Evolutionary conservation across 2,113 vertebrate genomes (phyloP).

Genomic region (Gymnobelideus leadbeateri): DNA sequence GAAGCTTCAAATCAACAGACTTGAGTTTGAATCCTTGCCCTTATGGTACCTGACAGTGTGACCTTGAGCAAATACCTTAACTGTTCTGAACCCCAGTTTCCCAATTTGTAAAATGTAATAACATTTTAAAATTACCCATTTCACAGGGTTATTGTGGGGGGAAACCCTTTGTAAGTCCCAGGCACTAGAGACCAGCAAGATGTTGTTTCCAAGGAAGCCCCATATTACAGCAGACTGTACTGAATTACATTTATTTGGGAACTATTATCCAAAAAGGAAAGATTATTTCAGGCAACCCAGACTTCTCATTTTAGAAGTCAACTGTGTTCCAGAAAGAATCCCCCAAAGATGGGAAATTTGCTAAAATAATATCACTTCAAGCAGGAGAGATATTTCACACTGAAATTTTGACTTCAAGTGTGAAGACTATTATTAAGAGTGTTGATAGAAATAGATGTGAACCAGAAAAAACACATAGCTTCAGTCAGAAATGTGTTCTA

Average conservation of each 20-base stretch:
- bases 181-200: not conserved
- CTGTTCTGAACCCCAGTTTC: not conserved
- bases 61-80: not conserved
- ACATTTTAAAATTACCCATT: not conserved
- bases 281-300: constrained; percentile 70
- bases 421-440: constrained; percentile 70
- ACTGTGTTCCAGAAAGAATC: constrained; percentile 64
- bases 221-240: not conserved
- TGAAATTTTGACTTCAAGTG: constrained; percentile 69
- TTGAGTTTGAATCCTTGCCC: not conserved
- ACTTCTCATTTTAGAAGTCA: constrained; percentile 71
- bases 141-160: not conserved
- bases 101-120: not conserved
- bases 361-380: constrained; percentile 64
- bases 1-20: not conserved
- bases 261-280: constrained; percentile 67
- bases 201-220: not conserved
- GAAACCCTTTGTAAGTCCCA: not conserved
- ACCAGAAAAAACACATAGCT: constrained; percentile 27
- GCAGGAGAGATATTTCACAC: constrained; percentile 69
- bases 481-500: constrained; percentile 53
- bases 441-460: constrained; percentile 66
- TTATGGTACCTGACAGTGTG: not conserved
- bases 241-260: constrained; percentile 35
- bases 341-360: constrained; percentile 57